A percentile compares a stretch with the other conserved stretches of the same genome.
These are phyloP conservation scores for Erynnis tages DNA, from an alignment of 2,888 invertebrate species.

Conservation along the genomic window DNA sequence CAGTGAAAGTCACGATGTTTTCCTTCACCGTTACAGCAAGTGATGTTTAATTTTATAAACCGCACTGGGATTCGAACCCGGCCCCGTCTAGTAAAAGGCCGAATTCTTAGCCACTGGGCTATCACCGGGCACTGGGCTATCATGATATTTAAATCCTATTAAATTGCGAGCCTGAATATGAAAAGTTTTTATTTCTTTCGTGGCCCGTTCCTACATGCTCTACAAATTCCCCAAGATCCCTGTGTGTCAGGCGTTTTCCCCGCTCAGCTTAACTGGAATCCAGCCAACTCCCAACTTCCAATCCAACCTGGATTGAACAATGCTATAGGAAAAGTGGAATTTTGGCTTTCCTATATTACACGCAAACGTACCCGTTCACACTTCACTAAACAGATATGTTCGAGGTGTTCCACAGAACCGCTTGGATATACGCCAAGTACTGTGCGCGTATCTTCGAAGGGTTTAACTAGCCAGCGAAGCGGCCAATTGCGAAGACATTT, in stretches of 20 bases:
- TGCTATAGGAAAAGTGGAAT: slow-evolving; percentile 6
- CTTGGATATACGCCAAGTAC: slow-evolving; percentile 16
- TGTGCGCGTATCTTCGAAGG: neutral
- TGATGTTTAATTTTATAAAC: too few relatives aligned
- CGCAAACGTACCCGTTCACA: slow-evolving; percentile 7
- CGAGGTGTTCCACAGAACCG: slow-evolving; percentile 17
- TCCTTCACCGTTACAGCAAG: too few relatives aligned
- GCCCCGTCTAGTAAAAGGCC: too few relatives aligned
- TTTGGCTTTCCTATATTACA: slow-evolving; percentile 8
- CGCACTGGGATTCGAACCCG: too few relatives aligned
- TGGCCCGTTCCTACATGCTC: neutral
- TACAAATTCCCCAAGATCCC: neutral
- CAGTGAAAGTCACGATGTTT: too few relatives aligned
- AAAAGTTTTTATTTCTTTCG: neutral
- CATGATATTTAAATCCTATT: too few relatives aligned
- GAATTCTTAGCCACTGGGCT: too few relatives aligned
- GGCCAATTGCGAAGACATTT: neutral
- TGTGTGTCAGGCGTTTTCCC: neutral
- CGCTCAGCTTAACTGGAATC: slow-evolving; percentile 9
- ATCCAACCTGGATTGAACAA: slow-evolving; percentile 13
- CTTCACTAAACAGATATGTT: slow-evolving; percentile 10
- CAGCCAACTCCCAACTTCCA: neutral
- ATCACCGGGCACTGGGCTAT: too few relatives aligned
- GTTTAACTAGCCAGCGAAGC: slow-evolving; percentile 8
- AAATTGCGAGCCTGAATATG: too few relatives aligned